Base-by-base conservation (phyloP, 2,113 vertebrate genomes). In the Oenanthe oenanthe region DNA sequence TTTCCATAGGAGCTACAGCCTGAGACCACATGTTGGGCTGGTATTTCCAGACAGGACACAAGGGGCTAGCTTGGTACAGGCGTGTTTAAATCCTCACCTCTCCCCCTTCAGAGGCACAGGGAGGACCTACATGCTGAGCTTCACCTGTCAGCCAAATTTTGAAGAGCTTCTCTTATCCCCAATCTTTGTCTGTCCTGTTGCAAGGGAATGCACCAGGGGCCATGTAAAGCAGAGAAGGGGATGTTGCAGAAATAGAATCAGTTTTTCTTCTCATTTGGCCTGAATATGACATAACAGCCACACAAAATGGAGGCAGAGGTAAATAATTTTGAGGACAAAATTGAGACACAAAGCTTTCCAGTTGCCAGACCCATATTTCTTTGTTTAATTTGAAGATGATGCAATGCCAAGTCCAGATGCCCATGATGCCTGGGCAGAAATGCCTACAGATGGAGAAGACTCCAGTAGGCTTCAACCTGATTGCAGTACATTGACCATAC, bases 11-110 rank as follows among this genome's bases (percentile, higher is more conserved):
- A 92, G 16, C 11, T 82, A 25, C 14, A 93, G 25, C 16, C 31
- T 54, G 29, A 25, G 1, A 36, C 5, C 15, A n/a, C 21, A 43
- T 0, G 0, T 13, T 68, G 20, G 7, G 4, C 61, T 84, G 51
- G 24, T 48, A n/a, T 85, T 76, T 92, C 74, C 62, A 82, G 12
- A 28, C 45, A 73, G 34, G 13, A 63, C 36, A 42, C 11, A 20
- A 4, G 15, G 0, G 1, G 17, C 18, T 40, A 31, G 13, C 19
- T 84, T 32, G 38, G n/a, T 6, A 24, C 16, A 45, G 21, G 3
- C 2, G 1, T 61, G 21, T 31, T 89, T 76, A 62, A 68, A 65
- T 75, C 29, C 13, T 43, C 58, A 48, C 32, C 10, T 12, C 6
- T 81, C 36, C 77, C 48, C 28, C 17, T 60, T 36, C 61, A 19